A percentile compares a stretch with the other conserved stretches of the same genome.
Evolutionary conservation across 2,113 vertebrate species (phyloP).

Genomic region (cat (Felis catus)): DNA sequence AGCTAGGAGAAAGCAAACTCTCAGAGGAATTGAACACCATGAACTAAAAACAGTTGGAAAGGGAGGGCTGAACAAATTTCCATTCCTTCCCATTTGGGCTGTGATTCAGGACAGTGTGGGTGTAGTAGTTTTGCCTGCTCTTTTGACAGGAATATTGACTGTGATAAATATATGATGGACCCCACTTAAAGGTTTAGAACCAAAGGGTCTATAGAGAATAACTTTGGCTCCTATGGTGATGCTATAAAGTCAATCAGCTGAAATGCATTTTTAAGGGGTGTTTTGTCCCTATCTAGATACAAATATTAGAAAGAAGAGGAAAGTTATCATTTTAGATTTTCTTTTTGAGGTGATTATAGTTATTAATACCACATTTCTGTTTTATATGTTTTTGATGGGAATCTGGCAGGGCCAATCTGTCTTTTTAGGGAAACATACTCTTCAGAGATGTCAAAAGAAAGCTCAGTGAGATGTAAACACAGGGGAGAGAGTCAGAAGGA

Average conservation of each 20-base stretch:
- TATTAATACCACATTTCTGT: constrained; percentile 48
- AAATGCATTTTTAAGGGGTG: background rate
- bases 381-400: constrained; percentile 48
- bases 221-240: background rate
- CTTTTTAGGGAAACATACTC: constrained; percentile 40
- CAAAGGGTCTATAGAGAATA: background rate
- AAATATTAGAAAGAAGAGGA: constrained; percentile 50
- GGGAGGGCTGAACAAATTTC: background rate
- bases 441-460: constrained; percentile 56
- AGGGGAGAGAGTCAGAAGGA: background rate
- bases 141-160: background rate
- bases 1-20: background rate
- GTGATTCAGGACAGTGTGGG: background rate
- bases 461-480: constrained; percentile 13
- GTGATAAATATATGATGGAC: background rate
- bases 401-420: constrained; percentile 32
- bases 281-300: background rate
- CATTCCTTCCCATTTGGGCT: background rate
- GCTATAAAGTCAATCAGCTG: constrained; percentile 12
- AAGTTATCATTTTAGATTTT: constrained; percentile 45
- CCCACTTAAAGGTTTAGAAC: background rate
- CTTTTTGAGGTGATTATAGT: constrained; percentile 48
- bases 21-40: background rate
- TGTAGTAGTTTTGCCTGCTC: background rate
- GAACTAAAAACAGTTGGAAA: background rate